Evolutionary conservation across 2,888 invertebrate genomes (phyloP).

Genomic region (Coenonympha arcania): DNA sequence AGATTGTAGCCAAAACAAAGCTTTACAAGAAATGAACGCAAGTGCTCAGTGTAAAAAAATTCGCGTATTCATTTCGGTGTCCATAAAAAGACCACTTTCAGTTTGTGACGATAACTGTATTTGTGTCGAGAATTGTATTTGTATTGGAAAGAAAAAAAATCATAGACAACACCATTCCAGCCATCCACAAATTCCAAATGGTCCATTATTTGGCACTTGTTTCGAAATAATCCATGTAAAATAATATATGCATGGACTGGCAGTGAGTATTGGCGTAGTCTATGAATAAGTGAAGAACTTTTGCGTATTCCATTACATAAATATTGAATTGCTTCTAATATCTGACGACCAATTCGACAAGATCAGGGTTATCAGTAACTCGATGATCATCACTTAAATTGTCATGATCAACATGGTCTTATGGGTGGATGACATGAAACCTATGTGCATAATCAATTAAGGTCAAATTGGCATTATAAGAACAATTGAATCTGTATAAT

Average conservation of each 20-base stretch:
- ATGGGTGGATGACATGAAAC: too few relatives aligned
- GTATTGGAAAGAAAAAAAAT: conserved; percentile 19
- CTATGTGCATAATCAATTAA: too few relatives aligned
- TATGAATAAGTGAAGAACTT: background rate
- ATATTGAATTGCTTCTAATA: too few relatives aligned
- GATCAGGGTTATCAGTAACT: too few relatives aligned
- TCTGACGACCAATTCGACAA: too few relatives aligned
- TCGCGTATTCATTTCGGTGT: background rate
- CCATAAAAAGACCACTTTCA: background rate
- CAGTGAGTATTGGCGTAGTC: conserved; percentile 29
- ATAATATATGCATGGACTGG: conserved; percentile 47
- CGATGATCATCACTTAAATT: too few relatives aligned
- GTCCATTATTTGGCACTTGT: conserved; percentile 51
- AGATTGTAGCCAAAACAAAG: conserved; percentile 46
- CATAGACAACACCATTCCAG: conserved; percentile 42
- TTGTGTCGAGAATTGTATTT: background rate
- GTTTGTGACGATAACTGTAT: background rate
- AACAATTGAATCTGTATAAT: too few relatives aligned
- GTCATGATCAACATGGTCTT: too few relatives aligned
- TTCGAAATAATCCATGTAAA: conserved; percentile 46
- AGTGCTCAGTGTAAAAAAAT: conserved; percentile 20
- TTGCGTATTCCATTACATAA: too few relatives aligned
- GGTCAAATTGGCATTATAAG: too few relatives aligned
- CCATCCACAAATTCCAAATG: conserved; percentile 44
- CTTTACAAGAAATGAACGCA: conserved; percentile 56